phyloP scores from a whole-genome alignment of 2,888 invertebrate genomes.

The Agrotis segetum region DNA sequence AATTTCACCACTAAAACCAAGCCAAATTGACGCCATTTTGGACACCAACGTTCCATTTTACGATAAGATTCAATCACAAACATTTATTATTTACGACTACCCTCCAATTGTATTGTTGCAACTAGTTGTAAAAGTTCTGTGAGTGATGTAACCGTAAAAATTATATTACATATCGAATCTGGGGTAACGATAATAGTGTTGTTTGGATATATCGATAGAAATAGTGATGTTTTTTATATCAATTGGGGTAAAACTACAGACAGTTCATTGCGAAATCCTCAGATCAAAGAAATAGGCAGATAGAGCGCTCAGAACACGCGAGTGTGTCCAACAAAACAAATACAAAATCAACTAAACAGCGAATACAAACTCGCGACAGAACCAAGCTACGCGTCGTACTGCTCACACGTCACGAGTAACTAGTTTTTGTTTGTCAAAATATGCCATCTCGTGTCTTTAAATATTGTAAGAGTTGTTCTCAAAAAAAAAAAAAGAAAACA shows the following conservation, averaged over 20 bases:
- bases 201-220: conserved; percentile 20
- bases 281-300: no score
- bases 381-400: no score
- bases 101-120: conserved; percentile 43
- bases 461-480: no score
- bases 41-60: conserved; percentile 36
- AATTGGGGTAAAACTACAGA: not conserved
- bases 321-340: no score
- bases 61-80: conserved; percentile 44
- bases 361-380: no score
- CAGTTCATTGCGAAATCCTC: no score
- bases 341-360: no score
- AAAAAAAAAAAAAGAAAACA: no score
- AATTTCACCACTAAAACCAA: conserved; percentile 16
- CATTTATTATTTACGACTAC: conserved; percentile 49
- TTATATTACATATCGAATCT: conserved; percentile 34
- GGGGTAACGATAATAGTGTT: conserved; percentile 41
- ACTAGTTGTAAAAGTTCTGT: conserved; percentile 49
- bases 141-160: conserved; percentile 55
- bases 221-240: conserved; percentile 20
- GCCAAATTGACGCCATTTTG: conserved; percentile 18
- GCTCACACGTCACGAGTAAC: no score
- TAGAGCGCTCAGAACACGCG: no score
- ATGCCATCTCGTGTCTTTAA: no score
- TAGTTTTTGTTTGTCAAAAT: no score